Percentiles rank a stretch among this genome's conserved stretches.
Conservation (phyloP, 2,888 invertebrate genomes). For the Lycophotia porphyrea region DNA sequence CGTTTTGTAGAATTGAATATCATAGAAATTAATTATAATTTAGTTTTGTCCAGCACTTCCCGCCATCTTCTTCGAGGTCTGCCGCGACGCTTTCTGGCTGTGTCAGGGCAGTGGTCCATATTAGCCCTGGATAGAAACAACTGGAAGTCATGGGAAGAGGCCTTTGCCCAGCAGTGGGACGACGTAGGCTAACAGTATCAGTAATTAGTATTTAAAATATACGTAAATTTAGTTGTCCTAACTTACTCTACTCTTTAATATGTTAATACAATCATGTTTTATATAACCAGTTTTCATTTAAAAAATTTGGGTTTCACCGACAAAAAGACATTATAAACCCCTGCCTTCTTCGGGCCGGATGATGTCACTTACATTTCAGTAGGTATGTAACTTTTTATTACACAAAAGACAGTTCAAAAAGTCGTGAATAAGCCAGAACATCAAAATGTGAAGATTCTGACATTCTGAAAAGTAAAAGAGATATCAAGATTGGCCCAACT, state of each 20-base stretch:
- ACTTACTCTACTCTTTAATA: neutral
- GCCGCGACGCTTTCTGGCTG: no score
- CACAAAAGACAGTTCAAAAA: conserved; percentile 2
- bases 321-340: no score
- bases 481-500: neutral
- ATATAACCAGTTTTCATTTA: neutral
- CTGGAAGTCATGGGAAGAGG: no score
- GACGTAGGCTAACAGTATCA: no score
- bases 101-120: no score
- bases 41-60: no score
- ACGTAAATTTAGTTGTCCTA: neutral
- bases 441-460: neutral
- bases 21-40: neutral
- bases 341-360: neutral
- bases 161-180: no score
- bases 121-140: no score
- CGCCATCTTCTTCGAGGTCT: no score
- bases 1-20: neutral
- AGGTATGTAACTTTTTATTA: neutral
- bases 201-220: neutral
- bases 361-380: neutral
- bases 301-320: neutral
- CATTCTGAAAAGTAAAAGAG: neutral
- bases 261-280: no score
- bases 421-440: neutral